Evolutionary conservation across 2,113 vertebrate genomes (phyloP).

Genomic region (Excalfactoria chinensis): DNA sequence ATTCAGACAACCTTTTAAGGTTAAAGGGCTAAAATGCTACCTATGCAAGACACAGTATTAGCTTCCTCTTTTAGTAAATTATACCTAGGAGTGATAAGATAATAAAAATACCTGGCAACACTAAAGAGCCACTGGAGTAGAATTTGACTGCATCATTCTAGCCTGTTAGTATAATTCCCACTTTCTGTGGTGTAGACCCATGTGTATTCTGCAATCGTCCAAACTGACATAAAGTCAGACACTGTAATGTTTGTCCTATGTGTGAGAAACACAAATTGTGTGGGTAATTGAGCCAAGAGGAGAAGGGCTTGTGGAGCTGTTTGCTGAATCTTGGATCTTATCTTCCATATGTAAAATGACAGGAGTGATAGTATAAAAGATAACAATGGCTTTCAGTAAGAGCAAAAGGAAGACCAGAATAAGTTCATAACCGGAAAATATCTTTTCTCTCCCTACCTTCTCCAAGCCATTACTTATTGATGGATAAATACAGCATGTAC

Average conservation of each 20-base stretch:
- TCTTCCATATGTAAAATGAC: not conserved
- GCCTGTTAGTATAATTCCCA: not conserved
- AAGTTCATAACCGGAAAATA: not conserved
- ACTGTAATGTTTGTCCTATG: not conserved
- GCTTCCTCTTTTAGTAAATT: not conserved
- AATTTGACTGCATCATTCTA: conserved; percentile 9
- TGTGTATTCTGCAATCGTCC: conserved; percentile 2
- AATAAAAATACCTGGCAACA: not conserved
- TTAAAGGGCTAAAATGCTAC: conserved; percentile 2
- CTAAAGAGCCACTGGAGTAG: not conserved
- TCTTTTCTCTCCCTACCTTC: not conserved
- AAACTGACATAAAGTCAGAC: not conserved
- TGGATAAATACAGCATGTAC: not conserved
- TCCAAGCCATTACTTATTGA: not conserved
- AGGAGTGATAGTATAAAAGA: not conserved
- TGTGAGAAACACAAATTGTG: not conserved
- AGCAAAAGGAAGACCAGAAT: not conserved
- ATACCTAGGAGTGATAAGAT: not conserved
- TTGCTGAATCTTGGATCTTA: not conserved
- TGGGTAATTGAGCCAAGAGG: not conserved
- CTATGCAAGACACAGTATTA: not conserved
- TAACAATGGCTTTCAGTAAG: not conserved
- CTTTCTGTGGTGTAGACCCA: not conserved
- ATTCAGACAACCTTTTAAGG: conserved; percentile 35
- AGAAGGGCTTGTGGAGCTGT: not conserved